phyloP scores from a whole-genome alignment of 2,797 vertebrate species.

The Artibeus jamaicensis region DNA sequence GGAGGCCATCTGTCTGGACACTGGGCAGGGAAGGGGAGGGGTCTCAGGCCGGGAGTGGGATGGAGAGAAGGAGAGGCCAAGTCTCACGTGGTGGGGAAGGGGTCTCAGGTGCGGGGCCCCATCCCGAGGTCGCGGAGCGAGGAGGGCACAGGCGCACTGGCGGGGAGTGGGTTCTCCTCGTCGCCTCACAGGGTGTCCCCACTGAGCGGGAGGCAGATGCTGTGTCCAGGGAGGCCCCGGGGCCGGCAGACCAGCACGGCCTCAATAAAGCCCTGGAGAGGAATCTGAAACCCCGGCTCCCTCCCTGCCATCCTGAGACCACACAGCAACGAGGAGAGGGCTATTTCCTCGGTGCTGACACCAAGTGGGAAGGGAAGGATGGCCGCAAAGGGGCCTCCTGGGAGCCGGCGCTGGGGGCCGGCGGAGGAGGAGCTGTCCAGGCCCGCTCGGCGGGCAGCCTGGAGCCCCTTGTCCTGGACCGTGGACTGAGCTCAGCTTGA shows the following conservation, averaged over 20 bases:
- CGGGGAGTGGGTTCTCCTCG: not conserved
- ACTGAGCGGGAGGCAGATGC: not conserved
- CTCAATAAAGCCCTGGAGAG: not conserved
- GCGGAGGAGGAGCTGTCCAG: not conserved
- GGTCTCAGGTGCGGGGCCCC: not conserved
- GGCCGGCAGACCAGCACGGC: not conserved
- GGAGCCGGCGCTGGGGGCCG: not conserved
- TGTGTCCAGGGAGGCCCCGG: not conserved
- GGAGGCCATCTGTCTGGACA: conserved; percentile 31
- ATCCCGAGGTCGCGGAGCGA: not conserved
- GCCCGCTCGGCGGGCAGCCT: not conserved
- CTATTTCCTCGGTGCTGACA: not conserved
- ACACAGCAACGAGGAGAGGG: not conserved
- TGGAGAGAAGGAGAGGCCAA: conserved; percentile 7
- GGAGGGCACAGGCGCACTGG: not conserved
- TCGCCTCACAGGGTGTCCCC: not conserved
- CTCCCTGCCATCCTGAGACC: not conserved
- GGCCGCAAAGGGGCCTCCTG: not conserved
- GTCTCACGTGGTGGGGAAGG: not conserved
- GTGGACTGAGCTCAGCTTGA: not conserved
- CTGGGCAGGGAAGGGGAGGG: conserved; percentile 36
- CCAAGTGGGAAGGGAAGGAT: not conserved
- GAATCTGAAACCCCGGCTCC: not conserved
- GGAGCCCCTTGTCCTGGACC: not conserved
- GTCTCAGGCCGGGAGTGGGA: conserved; percentile 35